phyloP scores from a whole-genome alignment of 2,797 vertebrate species.

The Oceanodroma leucorhoa region DNA sequence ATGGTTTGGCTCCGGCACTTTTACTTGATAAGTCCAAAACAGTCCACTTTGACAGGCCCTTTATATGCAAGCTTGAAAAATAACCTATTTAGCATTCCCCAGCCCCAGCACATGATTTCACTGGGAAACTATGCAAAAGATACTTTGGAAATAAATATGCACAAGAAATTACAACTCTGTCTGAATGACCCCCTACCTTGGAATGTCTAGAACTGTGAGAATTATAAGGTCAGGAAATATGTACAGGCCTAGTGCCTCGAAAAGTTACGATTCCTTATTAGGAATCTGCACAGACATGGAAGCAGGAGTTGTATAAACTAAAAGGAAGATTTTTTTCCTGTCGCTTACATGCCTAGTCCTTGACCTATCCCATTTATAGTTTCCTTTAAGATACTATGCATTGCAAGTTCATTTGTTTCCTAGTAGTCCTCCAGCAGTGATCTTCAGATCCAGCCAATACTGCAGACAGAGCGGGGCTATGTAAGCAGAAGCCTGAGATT shows the following conservation, averaged over 20 bases:
- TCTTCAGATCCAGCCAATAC: constrained; percentile 48
- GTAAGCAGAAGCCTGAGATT: constrained; percentile 60
- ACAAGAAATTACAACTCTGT: constrained; percentile 80
- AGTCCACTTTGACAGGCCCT: constrained; percentile 75
- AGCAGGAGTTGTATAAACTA: constrained; percentile 78
- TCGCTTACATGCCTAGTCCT: constrained; percentile 75
- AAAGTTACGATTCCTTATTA: constrained; percentile 82
- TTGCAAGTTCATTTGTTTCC: constrained; percentile 78
- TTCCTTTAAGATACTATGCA: constrained; percentile 77
- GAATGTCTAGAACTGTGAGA: constrained; percentile 86
- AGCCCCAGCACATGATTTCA: constrained; percentile 79
- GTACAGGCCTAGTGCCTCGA: constrained; percentile 71
- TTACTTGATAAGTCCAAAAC: constrained; percentile 73
- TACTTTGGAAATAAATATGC: constrained; percentile 92
- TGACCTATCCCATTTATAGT: constrained; percentile 84
- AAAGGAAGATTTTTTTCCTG: constrained; percentile 73
- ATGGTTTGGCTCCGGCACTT: constrained; percentile 62
- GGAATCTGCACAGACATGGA: constrained; percentile 77
- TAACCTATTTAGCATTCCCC: constrained; percentile 76
- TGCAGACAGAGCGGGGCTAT: constrained; percentile 46
- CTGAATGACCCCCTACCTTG: constrained; percentile 83
- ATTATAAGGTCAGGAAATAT: constrained; percentile 81
- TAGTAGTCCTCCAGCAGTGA: constrained; percentile 69
- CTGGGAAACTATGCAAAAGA: constrained; percentile 92
- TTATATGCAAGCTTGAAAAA: constrained; percentile 77